These are phyloP conservation scores for Tigriopus japonicus DNA, from an alignment of 1,140 invertebrate species.

Conservation along the genomic window DNA sequence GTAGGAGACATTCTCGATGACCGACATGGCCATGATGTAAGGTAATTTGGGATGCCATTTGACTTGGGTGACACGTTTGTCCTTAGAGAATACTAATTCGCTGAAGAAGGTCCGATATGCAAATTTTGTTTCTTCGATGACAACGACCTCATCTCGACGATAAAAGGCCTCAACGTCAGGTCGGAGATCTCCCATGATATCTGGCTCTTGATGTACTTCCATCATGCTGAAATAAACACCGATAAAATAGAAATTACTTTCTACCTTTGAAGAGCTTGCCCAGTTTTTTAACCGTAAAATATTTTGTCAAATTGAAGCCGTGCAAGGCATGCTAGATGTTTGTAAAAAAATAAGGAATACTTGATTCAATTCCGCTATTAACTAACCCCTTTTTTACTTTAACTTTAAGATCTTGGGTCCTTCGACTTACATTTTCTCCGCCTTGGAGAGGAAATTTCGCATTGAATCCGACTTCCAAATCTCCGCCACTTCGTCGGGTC, in stretches of 20 bases:
- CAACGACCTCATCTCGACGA: slow-evolving; percentile 8
- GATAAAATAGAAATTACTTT: no score
- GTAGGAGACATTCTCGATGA: slow-evolving; percentile 3
- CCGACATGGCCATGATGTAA: slow-evolving; percentile 5
- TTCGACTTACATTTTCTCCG: background rate
- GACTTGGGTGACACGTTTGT: slow-evolving; percentile 5
- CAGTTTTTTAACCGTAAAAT: no score
- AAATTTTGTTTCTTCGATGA: slow-evolving; percentile 1
- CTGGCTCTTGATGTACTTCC: slow-evolving; percentile 1
- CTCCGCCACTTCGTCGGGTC: background rate
- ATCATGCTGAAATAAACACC: background rate
- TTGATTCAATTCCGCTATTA: no score
- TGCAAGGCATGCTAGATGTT: no score
- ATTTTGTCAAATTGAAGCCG: no score
- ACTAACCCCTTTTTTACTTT: no score
- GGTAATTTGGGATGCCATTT: slow-evolving; percentile 4
- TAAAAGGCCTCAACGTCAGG: slow-evolving; percentile 6
- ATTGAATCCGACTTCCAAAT: background rate
- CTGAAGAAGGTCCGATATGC: background rate
- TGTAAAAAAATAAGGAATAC: no score
- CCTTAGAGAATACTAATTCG: slow-evolving; percentile 6
- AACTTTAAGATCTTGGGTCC: no score
- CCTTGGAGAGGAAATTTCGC: background rate
- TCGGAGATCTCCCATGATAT: slow-evolving; percentile 12
- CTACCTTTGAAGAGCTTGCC: no score